A percentile compares a stretch with the other conserved stretches of the same genome.
These are phyloP conservation scores for Trichogramma dendrolimi DNA, from an alignment of 2,888 invertebrate species.

Conservation along the genomic window DNA sequence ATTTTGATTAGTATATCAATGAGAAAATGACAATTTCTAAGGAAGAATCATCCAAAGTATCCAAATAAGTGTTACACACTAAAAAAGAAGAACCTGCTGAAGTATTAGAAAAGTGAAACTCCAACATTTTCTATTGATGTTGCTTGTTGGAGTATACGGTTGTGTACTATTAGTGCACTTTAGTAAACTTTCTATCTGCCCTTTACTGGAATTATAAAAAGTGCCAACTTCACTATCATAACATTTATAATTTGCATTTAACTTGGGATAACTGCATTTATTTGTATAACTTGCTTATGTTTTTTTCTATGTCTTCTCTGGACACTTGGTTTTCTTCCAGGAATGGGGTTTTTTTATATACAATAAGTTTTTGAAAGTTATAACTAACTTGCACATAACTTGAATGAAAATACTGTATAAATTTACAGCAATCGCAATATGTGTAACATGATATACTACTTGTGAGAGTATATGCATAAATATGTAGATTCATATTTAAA, in stretches of 20 bases:
- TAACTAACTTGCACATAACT: too few species aligned
- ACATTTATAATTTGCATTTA: slow-evolving; percentile 27
- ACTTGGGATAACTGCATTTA: slow-evolving; percentile 24
- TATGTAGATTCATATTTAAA: background rate
- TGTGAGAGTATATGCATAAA: background rate
- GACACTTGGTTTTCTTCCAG: background rate
- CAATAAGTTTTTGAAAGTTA: too few species aligned
- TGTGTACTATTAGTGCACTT: slow-evolving; percentile 10
- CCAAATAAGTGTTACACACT: background rate
- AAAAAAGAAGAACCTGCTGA: background rate
- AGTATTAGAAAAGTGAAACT: slow-evolving; percentile 3
- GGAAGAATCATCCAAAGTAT: background rate
- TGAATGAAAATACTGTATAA: too few species aligned
- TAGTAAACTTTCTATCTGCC: slow-evolving; percentile 8
- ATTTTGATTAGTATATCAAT: slow-evolving; percentile 21
- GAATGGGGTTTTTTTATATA: background rate
- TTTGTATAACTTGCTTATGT: slow-evolving; percentile 13
- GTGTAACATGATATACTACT: background rate
- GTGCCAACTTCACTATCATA: slow-evolving; percentile 23
- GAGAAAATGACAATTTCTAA: slow-evolving; percentile 15
- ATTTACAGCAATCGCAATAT: background rate
- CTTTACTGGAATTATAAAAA: slow-evolving; percentile 17
- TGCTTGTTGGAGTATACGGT: slow-evolving; percentile 1
- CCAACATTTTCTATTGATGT: background rate
- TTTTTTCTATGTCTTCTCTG: background rate